These are phyloP conservation scores for Drosophila mimica DNA, from an alignment of 2,888 invertebrate genomes.

Conservation along the genomic window DNA sequence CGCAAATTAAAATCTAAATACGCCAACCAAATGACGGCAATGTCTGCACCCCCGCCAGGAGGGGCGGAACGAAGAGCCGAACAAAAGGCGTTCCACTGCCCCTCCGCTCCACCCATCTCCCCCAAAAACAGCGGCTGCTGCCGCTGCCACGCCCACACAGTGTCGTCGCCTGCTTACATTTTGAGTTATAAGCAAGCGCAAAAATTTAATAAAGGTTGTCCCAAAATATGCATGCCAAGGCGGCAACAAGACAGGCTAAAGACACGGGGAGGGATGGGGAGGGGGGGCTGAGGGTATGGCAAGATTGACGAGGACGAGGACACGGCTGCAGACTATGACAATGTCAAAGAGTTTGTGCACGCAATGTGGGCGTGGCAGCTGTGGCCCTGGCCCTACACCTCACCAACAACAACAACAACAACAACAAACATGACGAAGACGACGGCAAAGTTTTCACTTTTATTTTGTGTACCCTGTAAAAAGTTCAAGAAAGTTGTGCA, in stretches of 20 bases:
- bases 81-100: slow-evolving; percentile 43
- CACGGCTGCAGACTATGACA: slow-evolving; percentile 68
- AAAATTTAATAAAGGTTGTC: slow-evolving; percentile 77
- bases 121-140: background rate
- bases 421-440: slow-evolving; percentile 12
- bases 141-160: slow-evolving; percentile 38
- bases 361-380: slow-evolving; percentile 74
- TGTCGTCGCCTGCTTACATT: slow-evolving; percentile 65
- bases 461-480: slow-evolving; percentile 32
- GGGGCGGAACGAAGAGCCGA: slow-evolving; percentile 20
- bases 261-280: slow-evolving; percentile 3
- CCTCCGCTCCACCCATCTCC: background rate
- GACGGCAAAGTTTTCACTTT: slow-evolving; percentile 69
- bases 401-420: slow-evolving; percentile 20
- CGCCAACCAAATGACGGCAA: slow-evolving; percentile 74
- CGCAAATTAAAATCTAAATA: slow-evolving; percentile 81
- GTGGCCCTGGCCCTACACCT: slow-evolving; percentile 49
- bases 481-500: background rate
- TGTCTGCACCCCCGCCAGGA: slow-evolving; percentile 52
- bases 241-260: slow-evolving; percentile 25
- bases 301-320: slow-evolving; percentile 30
- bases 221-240: slow-evolving; percentile 53
- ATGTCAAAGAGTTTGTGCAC: slow-evolving; percentile 81
- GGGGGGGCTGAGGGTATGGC: background rate
- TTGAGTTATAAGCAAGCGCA: slow-evolving; percentile 79